Evolutionary conservation across 2,113 vertebrate genomes (phyloP).

Genomic region (Notothenia coriiceps): DNA sequence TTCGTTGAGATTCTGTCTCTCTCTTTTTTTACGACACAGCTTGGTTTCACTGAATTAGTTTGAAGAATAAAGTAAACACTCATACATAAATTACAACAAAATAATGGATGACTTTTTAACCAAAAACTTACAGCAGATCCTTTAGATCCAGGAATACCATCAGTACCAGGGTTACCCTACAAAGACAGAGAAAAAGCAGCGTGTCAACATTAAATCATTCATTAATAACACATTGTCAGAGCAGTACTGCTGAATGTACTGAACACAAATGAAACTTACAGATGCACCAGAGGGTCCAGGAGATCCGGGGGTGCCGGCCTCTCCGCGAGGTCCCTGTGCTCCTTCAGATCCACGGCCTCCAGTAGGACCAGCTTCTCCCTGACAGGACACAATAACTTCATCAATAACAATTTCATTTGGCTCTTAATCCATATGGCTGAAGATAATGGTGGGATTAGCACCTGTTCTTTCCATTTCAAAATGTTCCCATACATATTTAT

Average conservation of each 20-base stretch:
- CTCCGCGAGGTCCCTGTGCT: conserved; percentile 92
- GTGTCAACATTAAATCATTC: background rate
- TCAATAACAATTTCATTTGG: background rate
- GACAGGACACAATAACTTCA: conserved; percentile 23
- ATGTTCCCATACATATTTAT: too few relatives aligned
- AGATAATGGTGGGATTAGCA: too few relatives aligned
- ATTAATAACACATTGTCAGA: background rate
- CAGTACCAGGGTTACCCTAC: conserved; percentile 95
- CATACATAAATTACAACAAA: too few relatives aligned
- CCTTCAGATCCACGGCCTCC: conserved; percentile 93
- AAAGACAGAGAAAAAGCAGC: conserved; percentile 14
- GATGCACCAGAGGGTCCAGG: conserved; percentile 93
- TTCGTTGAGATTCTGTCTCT: too few relatives aligned
- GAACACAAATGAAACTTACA: conserved; percentile 73
- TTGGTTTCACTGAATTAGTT: too few relatives aligned
- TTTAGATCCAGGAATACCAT: conserved; percentile 96
- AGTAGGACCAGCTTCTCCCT: conserved; percentile 97
- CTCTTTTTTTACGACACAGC: too few relatives aligned
- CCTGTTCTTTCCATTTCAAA: too few relatives aligned
- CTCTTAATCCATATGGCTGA: too few relatives aligned
- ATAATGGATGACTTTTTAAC: too few relatives aligned
- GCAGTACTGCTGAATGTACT: background rate
- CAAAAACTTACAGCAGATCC: conserved; percentile 92
- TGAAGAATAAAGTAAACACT: too few relatives aligned
- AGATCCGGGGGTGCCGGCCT: conserved; percentile 93